Evolutionary conservation across 1,140 invertebrate genomes (phyloP).

Genomic region (Leptopilina boulardi): DNA sequence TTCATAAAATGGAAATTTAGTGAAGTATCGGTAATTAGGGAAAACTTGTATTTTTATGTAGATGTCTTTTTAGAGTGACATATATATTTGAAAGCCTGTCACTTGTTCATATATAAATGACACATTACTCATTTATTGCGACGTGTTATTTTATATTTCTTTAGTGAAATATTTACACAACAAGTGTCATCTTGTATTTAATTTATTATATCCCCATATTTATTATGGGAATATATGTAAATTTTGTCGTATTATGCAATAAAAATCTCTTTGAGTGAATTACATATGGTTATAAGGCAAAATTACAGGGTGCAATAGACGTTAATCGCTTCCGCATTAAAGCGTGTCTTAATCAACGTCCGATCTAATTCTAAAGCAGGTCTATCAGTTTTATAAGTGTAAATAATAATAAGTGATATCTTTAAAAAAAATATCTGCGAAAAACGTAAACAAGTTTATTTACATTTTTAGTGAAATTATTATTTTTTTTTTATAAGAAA

Average conservation of each 20-base stretch:
- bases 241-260: neutral
- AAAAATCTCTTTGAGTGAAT: neutral
- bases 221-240: neutral
- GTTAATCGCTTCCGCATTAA: slow-evolving; percentile 7
- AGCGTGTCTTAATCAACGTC: slow-evolving; percentile 1
- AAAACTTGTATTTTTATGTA: neutral
- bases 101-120: slow-evolving; percentile 7
- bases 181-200: slow-evolving; percentile 3
- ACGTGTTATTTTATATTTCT: neutral
- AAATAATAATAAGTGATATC: neutral
- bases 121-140: neutral
- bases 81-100: neutral
- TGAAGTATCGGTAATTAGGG: too few species aligned
- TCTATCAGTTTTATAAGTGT: neutral
- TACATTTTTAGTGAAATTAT: neutral
- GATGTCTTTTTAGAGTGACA: neutral
- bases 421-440: neutral
- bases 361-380: neutral
- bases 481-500: too few species aligned
- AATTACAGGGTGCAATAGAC: neutral
- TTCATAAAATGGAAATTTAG: too few species aligned
- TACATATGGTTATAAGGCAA: neutral
- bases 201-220: too few species aligned
- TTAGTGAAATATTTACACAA: neutral
- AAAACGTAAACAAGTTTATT: neutral